A percentile compares a stretch with the other conserved stretches of the same genome.
Evolutionary conservation across 2,113 vertebrate species (phyloP).

Genomic region (Aptenodytes patagonicus): DNA sequence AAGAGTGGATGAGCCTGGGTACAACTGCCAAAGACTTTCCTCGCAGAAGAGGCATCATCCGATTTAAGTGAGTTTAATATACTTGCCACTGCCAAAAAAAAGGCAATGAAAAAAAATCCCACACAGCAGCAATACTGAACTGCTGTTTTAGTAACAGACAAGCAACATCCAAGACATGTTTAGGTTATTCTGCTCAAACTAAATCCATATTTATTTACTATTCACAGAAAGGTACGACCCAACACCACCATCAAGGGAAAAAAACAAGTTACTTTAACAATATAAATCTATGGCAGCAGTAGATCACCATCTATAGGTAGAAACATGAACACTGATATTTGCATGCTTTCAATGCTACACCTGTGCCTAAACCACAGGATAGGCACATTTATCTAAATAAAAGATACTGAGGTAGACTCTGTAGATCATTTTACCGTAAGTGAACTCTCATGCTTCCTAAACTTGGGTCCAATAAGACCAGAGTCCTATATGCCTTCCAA

Average conservation of each 20-base stretch:
- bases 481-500: background rate
- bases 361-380: background rate
- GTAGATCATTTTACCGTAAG: background rate
- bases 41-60: background rate
- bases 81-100: background rate
- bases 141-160: background rate
- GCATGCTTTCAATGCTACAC: background rate
- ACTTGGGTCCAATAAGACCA: background rate
- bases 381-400: background rate
- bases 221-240: background rate
- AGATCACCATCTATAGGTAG: slow-evolving; percentile 10
- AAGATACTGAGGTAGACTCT: background rate
- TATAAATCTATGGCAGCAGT: background rate
- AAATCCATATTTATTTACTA: background rate
- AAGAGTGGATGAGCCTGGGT: background rate
- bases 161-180: background rate
- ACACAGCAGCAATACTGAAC: background rate
- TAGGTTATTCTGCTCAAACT: background rate
- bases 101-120: no score
- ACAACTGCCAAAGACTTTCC: background rate
- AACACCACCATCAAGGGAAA: background rate
- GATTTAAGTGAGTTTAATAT: background rate
- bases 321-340: background rate
- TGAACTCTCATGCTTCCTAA: background rate
- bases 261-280: background rate